Evolutionary conservation across 2,888 invertebrate species (phyloP).

Genomic region (Tenthredo notha): DNA sequence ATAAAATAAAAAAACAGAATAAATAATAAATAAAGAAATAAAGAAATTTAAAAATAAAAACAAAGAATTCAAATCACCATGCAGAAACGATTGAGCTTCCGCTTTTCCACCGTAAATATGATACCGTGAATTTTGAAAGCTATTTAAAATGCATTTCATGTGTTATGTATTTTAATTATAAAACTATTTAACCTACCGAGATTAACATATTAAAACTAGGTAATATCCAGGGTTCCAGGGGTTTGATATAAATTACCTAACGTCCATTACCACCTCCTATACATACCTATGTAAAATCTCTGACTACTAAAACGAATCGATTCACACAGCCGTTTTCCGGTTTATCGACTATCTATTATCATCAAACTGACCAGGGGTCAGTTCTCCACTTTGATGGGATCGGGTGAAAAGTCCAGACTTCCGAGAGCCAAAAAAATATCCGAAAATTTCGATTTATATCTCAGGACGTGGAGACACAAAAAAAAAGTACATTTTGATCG

Average conservation of each 20-base stretch:
- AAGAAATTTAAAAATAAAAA: neutral
- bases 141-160: slow-evolving; percentile 53
- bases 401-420: too few species aligned
- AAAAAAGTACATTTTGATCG: too few species aligned
- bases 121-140: slow-evolving; percentile 13
- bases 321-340: neutral
- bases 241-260: slow-evolving; percentile 30
- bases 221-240: neutral
- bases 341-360: slow-evolving; percentile 34
- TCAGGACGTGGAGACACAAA: too few species aligned
- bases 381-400: too few species aligned
- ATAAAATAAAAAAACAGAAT: neutral
- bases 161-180: slow-evolving; percentile 54
- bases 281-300: neutral
- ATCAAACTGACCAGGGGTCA: neutral
- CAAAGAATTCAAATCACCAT: neutral
- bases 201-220: slow-evolving; percentile 51
- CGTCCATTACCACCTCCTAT: slow-evolving; percentile 16
- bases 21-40: neutral
- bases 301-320: neutral
- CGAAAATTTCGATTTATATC: too few species aligned
- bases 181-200: slow-evolving; percentile 18
- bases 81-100: neutral
- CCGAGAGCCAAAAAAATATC: too few species aligned
- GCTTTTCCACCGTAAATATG: neutral